A percentile compares a stretch with the other conserved stretches of the same genome.
Evolutionary conservation across 2,113 vertebrate genomes (phyloP).

Genomic region (Elephas maximus): DNA sequence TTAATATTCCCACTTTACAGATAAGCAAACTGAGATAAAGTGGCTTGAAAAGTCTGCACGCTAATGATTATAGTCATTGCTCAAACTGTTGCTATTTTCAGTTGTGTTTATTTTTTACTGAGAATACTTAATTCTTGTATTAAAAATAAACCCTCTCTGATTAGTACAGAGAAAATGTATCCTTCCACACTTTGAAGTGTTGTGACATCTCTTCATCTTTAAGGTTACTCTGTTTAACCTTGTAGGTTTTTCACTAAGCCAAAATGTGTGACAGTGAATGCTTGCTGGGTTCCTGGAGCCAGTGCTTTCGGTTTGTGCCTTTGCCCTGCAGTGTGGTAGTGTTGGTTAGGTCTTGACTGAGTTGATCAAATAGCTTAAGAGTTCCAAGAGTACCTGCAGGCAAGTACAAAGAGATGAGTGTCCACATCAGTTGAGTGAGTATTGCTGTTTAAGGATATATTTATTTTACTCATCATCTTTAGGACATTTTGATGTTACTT

Average conservation of each 20-base stretch:
- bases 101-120: not conserved
- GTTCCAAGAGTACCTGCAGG: not conserved
- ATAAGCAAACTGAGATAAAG: not conserved
- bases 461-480: not conserved
- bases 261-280: not conserved
- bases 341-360: not conserved
- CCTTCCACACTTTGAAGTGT: not conserved
- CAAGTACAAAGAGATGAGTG: not conserved
- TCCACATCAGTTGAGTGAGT: not conserved
- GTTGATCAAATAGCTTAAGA: not conserved
- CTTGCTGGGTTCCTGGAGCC: not conserved
- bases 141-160: not conserved
- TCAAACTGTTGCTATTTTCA: too few species aligned
- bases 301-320: not conserved
- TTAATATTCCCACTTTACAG: not conserved
- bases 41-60: too few species aligned
- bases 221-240: not conserved
- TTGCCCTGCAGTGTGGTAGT: too few species aligned
- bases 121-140: not conserved
- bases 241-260: not conserved
- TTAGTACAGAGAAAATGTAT: not conserved
- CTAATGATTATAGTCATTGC: too few species aligned
- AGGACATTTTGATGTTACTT: not conserved
- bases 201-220: not conserved
- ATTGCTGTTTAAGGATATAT: not conserved